Percentiles rank a stretch among this genome's conserved stretches.
Evolutionary conservation across 1,140 invertebrate species (phyloP).

Genomic region (Pogonomyrmex californicus): DNA sequence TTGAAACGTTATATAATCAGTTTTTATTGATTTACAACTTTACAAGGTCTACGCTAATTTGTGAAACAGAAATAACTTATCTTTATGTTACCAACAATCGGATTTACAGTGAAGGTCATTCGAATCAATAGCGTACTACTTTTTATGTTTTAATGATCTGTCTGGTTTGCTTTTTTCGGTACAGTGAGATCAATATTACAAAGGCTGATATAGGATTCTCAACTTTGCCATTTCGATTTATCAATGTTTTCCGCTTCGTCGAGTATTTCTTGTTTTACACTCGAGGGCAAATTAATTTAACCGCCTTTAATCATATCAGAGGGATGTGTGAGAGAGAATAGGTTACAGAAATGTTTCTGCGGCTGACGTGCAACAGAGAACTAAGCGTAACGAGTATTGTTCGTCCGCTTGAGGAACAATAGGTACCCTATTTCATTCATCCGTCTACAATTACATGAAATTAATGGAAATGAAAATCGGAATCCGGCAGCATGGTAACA

Average conservation of each 20-base stretch:
- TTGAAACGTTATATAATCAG: constrained; percentile 1
- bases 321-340: constrained; percentile 21
- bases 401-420: constrained; percentile 70
- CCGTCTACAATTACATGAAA: constrained; percentile 69
- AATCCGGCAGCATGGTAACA: constrained; percentile 42
- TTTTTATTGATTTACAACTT: constrained; percentile 7
- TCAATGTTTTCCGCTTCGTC: constrained; percentile 29
- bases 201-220: constrained; percentile 12
- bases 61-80: constrained; percentile 27
- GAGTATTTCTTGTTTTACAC: constrained; percentile 37
- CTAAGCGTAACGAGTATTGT: constrained; percentile 71
- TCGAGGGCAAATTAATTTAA: constrained; percentile 57
- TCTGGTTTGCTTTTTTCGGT: constrained; percentile 39
- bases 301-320: constrained; percentile 52
- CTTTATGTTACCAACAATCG: constrained; percentile 6
- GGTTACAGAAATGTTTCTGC: constrained; percentile 53
- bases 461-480: constrained; percentile 76
- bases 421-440: constrained; percentile 68
- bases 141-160: constrained; percentile 37
- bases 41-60: constrained; percentile 2
- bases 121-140: constrained; percentile 38
- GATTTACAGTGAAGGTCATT: constrained; percentile 5
- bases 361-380: constrained; percentile 66
- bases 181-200: constrained; percentile 34
- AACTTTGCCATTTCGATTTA: constrained; percentile 25